phyloP scores from a whole-genome alignment of 2,888 invertebrate species.

The Stegana nigrithorax region DNA sequence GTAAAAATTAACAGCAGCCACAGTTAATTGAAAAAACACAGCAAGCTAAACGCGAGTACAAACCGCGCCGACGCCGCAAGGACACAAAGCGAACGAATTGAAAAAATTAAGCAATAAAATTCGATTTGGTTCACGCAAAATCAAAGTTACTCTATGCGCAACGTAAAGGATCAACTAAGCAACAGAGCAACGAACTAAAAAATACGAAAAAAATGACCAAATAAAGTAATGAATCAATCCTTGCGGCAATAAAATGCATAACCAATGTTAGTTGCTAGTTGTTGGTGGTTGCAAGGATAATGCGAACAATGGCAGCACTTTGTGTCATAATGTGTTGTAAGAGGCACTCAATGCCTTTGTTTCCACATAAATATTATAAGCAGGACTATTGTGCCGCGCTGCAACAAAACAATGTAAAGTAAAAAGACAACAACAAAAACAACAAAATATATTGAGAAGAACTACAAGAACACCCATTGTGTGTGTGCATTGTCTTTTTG shows the following conservation, averaged over 20 bases:
- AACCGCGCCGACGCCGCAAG: conserved; percentile 15
- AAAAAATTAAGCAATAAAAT: conserved; percentile 70
- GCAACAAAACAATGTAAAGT: conserved; percentile 43
- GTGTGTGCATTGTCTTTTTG: conserved; percentile 14
- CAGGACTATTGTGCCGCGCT: conserved; percentile 42
- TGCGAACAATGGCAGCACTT: not conserved
- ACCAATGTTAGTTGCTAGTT: conserved; percentile 26
- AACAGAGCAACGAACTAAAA: conserved; percentile 25
- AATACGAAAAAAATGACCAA: conserved; percentile 39
- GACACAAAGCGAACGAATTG: conserved; percentile 16
- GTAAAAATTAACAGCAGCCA: conserved; percentile 57
- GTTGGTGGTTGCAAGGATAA: conserved; percentile 21
- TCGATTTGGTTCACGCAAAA: conserved; percentile 67
- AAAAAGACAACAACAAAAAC: conserved; percentile 15
- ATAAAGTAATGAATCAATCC: conserved; percentile 63
- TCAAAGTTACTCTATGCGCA: too few species aligned
- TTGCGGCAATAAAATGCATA: conserved; percentile 48
- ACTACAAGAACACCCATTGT: conserved; percentile 36
- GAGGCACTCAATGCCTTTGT: conserved; percentile 39
- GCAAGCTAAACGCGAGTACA: conserved; percentile 16
- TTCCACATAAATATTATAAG: conserved; percentile 26
- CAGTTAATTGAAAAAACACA: conserved; percentile 47
- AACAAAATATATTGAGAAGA: conserved; percentile 24
- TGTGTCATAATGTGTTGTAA: conserved; percentile 60
- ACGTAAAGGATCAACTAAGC: conserved; percentile 46